These are phyloP conservation scores for Irena cyanogastra DNA, from an alignment of 2,113 vertebrate genomes.

Conservation along the genomic window DNA sequence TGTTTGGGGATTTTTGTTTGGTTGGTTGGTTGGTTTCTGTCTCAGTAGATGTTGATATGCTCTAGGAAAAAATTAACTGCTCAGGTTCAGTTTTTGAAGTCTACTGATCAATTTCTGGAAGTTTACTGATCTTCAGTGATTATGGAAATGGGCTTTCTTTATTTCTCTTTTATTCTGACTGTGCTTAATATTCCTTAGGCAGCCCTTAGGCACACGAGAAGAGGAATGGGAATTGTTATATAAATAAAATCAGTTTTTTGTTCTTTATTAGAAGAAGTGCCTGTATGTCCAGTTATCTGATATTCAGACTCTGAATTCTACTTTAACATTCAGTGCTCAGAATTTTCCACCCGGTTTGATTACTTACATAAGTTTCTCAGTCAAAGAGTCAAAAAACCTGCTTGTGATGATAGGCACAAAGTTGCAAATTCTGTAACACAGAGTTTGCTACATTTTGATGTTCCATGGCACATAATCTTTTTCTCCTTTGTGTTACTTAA, in stretches of 20 bases:
- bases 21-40: not conserved
- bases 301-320: not conserved
- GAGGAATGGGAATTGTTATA: not conserved
- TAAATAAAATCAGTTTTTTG: not conserved
- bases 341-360: not conserved
- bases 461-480: not conserved
- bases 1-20: not conserved
- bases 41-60: not conserved
- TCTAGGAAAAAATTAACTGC: not conserved
- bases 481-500: not conserved
- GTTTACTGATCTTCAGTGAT: not conserved
- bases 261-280: not conserved
- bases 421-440: not conserved
- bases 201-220: not conserved
- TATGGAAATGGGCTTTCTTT: not conserved
- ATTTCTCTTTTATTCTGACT: not conserved
- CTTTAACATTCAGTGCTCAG: not conserved
- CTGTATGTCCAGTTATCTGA: fast-evolving
- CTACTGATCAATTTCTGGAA: not conserved
- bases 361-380: not conserved
- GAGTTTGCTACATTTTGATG: not conserved
- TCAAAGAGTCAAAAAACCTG: not conserved
- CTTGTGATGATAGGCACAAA: not conserved
- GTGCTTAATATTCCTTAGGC: not conserved
- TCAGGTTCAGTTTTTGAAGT: not conserved